Base-by-base conservation (phyloP, 2,113 vertebrate species). In the Neodontobutis hainanensis region DNA sequence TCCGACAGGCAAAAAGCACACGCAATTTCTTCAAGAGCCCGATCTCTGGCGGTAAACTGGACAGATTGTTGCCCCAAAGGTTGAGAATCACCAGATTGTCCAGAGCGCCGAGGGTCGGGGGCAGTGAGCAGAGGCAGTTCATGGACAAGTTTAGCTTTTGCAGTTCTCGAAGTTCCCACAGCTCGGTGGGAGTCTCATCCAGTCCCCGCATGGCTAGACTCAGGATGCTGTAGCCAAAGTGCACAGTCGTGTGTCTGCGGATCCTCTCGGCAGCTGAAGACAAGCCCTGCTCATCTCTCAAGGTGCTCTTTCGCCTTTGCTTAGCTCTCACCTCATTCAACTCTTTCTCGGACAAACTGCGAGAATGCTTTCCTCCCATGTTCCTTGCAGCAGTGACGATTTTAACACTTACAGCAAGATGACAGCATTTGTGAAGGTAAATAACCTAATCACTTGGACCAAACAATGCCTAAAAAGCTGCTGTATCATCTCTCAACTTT, bases 91-190 rank as follows among this genome's bases (percentile, higher is more conserved):
- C 96, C 5, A 99, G 89, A 75, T 93, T 94, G 60, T 95, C 92
- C 72, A 99, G 87, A 38, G 87, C 90, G 0, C 92, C 94, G 71
- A 98, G 80, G 0, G 90, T 87, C 0, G 96, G 85, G 1, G 95
- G 94, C 51, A 99, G 87, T 4, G 64, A 52, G 49, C 84, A 67
- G 58, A 99, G 85, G 19, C 87, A 92, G 77, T 99, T 99, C 70
- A 91, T 91, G 19, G 97, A 98, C 70, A 99, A 87, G 71, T 98
- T 98, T 70, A 99, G 93, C 68, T 97, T 98, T 85, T 97, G 94
- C 49, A 99, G 88, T 70, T 98, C 95, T 0, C 90, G 66, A 72
- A 99, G 90, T 68, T 95, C 93, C 96, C 96, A 99, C 51, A 98
- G 77, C 68, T 95, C 96, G 5, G 91, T 85, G 0, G 97, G 97